Percentiles rank a stretch among this genome's conserved stretches.
Conservation (phyloP, 2,888 invertebrate species). For the Gryllus longicercus region DNA sequence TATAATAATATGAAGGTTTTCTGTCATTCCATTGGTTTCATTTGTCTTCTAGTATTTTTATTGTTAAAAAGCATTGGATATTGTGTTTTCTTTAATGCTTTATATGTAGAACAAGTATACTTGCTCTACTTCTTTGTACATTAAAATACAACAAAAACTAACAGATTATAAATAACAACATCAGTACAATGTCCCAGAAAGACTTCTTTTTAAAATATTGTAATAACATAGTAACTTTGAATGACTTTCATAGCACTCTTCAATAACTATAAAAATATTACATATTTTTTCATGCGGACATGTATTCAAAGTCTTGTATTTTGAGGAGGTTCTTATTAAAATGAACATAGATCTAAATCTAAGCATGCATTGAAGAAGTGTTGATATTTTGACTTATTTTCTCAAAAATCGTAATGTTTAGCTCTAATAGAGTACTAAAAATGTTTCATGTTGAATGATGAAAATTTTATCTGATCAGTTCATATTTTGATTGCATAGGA, state of each 20-base stretch:
- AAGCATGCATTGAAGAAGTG: not conserved
- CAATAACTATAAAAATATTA: conserved; percentile 2
- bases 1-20: no score
- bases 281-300: conserved; percentile 5
- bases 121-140: not conserved
- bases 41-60: no score
- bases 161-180: conserved; percentile 9
- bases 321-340: not conserved
- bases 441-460: no score
- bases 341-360: not conserved
- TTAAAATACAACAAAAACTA: not conserved
- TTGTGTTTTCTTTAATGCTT: no score
- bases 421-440: no score
- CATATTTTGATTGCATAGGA: no score
- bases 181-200: not conserved
- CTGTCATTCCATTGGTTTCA: no score
- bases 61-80: no score
- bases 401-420: no score
- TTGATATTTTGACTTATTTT: no score
- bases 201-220: not conserved
- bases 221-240: not conserved
- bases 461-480: no score
- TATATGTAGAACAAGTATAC: not conserved
- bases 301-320: not conserved
- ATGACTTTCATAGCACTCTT: not conserved